Evolutionary conservation across 2,888 invertebrate species (phyloP), one percentile per base, ranked within the genome.

Genomic region (Nasonovia ribisnigri): DNA sequence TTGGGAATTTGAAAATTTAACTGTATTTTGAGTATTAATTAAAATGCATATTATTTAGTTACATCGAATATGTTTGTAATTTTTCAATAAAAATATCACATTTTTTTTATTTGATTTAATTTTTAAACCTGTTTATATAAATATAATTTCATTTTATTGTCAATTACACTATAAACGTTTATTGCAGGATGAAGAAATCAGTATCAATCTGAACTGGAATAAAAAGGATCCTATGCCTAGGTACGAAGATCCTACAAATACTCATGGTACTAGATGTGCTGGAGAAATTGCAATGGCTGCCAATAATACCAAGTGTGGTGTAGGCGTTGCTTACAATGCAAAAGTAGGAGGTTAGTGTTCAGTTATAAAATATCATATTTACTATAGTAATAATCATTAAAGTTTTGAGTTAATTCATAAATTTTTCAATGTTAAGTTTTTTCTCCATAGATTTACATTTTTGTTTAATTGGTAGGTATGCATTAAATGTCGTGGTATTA

Each of bases 231-330:
- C 98, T 6, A 96, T 97, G 94, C 98, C 98, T 0, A 96, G 97
- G 89, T 97, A 97, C 95, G 97, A 97, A 94, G 95, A 96, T 24
- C 96, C 96, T 95, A 95, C 95, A 84, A 95, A 96, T 93, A 98
- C 98, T 36, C 99, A 99, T 95, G 99, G 99, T 1, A 99, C 99
- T n/a, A 96, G 98, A 95, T 99, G 98, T 95, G 98, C 98, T 36
- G 98, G 98, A 16, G 98, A 98, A 96, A 97, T 98, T 94, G 97
- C 98, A 11, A 98, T 98, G 98, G 96, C 97, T 51, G 98, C 99
- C 4, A 98, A 98, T 96, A 99, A 99, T 96, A 96, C 96, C 92
- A 97, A 98, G 95, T 99, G 99, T 95, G 99, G 99, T 16, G 98
- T 99, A n/a, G 99, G 99, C 60, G 97, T 99, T 94, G 98, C 99